A percentile compares a stretch with the other conserved stretches of the same genome.
Conservation (phyloP, 2,113 vertebrate genomes). For the Urocitellus parryii region DNA sequence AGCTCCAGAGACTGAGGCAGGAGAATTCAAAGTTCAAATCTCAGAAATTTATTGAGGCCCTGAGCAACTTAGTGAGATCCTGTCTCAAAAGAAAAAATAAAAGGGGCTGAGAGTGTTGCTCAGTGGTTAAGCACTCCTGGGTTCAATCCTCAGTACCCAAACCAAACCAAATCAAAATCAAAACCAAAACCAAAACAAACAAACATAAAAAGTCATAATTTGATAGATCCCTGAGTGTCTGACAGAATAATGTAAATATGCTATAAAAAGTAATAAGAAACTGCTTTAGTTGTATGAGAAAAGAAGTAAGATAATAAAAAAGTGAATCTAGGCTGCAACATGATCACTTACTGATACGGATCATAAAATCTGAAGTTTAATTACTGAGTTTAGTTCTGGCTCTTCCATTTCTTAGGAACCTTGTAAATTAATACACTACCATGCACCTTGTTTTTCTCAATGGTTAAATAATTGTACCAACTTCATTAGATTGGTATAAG, state of each 20-base stretch:
- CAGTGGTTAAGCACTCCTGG: too few relatives aligned
- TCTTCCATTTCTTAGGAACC: background rate
- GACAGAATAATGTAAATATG: background rate
- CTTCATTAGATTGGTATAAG: background rate
- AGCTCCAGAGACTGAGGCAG: too few relatives aligned
- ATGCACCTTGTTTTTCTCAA: background rate
- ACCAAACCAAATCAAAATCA: too few relatives aligned
- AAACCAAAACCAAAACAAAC: too few relatives aligned
- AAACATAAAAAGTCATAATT: background rate
- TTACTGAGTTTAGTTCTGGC: background rate
- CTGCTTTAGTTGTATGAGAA: constrained; percentile 31
- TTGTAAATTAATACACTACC: background rate
- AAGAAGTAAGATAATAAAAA: constrained; percentile 13
- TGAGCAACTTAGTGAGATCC: too few relatives aligned
- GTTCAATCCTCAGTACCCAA: too few relatives aligned
- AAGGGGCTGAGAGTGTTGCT: too few relatives aligned
- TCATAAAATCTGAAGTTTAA: background rate
- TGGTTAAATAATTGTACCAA: background rate
- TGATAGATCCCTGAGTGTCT: background rate
- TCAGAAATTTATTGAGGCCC: too few relatives aligned
- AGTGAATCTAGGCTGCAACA: background rate
- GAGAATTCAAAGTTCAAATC: too few relatives aligned
- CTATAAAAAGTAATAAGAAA: background rate
- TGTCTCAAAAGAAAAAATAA: too few relatives aligned
- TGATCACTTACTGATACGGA: background rate